Evolutionary conservation across 1,140 invertebrate species (phyloP), one percentile per base, ranked within the genome.

Genomic region (Ridgeia piscesae): DNA sequence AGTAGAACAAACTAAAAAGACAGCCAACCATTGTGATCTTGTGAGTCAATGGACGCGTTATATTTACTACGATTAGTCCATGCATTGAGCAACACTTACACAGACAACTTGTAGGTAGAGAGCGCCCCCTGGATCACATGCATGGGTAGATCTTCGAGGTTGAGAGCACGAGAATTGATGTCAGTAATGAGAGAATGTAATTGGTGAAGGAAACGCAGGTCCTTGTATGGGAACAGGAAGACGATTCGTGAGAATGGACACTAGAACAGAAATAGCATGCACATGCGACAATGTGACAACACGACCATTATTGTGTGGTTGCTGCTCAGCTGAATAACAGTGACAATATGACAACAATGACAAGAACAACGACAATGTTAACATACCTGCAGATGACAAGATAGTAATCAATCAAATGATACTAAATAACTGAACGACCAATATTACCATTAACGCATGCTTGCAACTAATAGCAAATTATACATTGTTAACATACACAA

Each of bases 91-190:
- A n/a, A 50, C 34, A 94, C 95, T 95, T 94, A 96, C 95, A 94
- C 91, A 35, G 94, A 95, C 4, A 96, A 93, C 93, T 95, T 96
- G 93, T 96, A 96, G 1, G 95, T 96, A 21, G 95, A 95, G 1
- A 96, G 93, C 6, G 95, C 95, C 89, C 95, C 94, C 93, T 95
- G 94, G 50, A 96, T 94, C 14, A 96, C 95, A 93, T 95, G 94
- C 35, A 94, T 93, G 27, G 95, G 94, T 94, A 96, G 94, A 35
- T 95, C 93, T 88, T 95, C 94, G 31, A 96, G 93, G 48, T 94
- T 94, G 92, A 96, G 92, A 35, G 95, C 94, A 33, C 93, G 92
- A 34, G 94, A 95, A 93, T 96, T 96, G 35, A 95, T 94, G 17
- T 94, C 93, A 11, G 93, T 94, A 0, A 96, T 93, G 21, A 95